A percentile compares a stretch with the other conserved stretches of the same genome.
phyloP scores from a whole-genome alignment of 2,113 vertebrate species.

The Todiramphus chloris region DNA sequence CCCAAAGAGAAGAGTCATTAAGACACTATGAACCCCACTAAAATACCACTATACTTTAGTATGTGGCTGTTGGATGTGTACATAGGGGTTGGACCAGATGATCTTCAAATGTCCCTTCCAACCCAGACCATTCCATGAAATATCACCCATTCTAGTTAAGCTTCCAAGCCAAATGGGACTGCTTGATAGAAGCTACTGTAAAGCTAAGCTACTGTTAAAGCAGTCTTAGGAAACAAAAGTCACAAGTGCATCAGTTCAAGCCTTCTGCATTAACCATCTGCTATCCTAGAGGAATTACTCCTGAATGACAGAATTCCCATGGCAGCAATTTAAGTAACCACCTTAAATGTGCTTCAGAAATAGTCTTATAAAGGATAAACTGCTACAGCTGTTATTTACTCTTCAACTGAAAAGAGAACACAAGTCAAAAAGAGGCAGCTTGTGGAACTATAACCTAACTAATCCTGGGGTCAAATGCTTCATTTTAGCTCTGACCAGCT shows the following conservation, averaged over 20 bases:
- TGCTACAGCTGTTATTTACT: background rate
- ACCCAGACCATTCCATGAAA: background rate
- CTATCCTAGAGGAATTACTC: background rate
- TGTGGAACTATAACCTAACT: background rate
- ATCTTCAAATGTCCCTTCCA: background rate
- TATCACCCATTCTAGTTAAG: background rate
- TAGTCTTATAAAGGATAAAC: background rate
- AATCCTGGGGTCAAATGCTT: background rate
- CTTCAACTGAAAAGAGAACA: background rate
- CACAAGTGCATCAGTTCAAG: background rate
- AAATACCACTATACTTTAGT: background rate
- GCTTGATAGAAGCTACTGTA: background rate
- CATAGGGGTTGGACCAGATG: background rate
- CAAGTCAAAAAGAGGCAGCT: background rate
- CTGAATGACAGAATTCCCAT: background rate
- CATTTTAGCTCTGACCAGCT: background rate
- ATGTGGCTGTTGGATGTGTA: accelerated
- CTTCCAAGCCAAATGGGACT: background rate
- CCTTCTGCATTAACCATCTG: background rate
- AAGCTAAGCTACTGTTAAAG: background rate
- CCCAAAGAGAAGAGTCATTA: background rate
- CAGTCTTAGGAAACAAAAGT: background rate
- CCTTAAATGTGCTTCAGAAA: background rate
- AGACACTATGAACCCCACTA: background rate
- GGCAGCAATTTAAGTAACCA: background rate